Evolutionary conservation across 2,888 invertebrate genomes (phyloP), one percentile per base, ranked within the genome.

Genomic region (Thecocarcelia acutangulata): DNA sequence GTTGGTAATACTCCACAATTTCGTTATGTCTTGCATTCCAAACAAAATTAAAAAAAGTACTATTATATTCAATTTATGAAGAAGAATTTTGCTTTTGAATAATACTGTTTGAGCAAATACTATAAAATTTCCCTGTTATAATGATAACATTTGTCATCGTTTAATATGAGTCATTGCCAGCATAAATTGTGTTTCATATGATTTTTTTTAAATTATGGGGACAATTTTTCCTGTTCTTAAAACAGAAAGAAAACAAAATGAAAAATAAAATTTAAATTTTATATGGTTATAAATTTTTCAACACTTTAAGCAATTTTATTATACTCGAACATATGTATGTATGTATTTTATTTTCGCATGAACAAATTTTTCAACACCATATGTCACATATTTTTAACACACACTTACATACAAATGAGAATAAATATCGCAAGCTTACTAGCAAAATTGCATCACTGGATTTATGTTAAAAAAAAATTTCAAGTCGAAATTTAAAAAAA

Each of bases 201-300:
- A 56, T 44, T 69, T 54, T 44, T 21, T 42, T 56, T 15, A 56
- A 44, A 24, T 58, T 19, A 48, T 48, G 40, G 66, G 12, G 48
- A 74, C 46, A 46, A 24, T 24, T 63, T 64, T 37, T 48, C 3
- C 42, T 42, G 21, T 54, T 48, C n/a, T 52, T 42, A 58, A 15
- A 15, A 17, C 3, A 9, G 21, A 56, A 37, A 42, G 5, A 6
- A 19, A 33, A 46, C n/a, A 58, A 50, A 33, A 13, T 13, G 37
- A 56, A 28, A 19, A 66, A 64, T 64, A 40, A 78, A 59, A 56
- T 64, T 63, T 56, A 77, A 58, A 58, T 59, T 66, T 78, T 74
- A 70, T 74, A 82, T 78, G 48, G 44, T 15, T 64, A 72, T 78
- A 78, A 58, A 72, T 52, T 64, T 69, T 56, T 73, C 69, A 81